Evolutionary conservation across 2,888 invertebrate genomes (phyloP).

Genomic region (Parnassius glacialis): DNA sequence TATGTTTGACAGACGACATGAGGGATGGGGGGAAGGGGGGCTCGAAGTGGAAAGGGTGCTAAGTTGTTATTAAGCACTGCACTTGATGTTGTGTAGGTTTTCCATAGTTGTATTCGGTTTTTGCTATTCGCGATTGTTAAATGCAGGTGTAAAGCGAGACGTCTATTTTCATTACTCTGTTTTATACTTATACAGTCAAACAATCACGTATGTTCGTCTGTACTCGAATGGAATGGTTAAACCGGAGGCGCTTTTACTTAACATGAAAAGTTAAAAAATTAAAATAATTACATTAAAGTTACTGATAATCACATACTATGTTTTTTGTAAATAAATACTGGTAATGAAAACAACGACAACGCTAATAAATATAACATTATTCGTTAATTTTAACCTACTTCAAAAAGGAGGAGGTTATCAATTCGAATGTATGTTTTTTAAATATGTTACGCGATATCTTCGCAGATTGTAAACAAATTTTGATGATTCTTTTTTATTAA

Average conservation of each 20-base stretch:
- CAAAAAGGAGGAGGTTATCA: no score
- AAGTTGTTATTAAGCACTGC: conserved; percentile 78
- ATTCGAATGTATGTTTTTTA: no score
- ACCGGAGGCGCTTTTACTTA: background rate
- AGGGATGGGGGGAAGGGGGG: conserved; percentile 35
- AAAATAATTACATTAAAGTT: no score
- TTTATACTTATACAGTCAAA: background rate
- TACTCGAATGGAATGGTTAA: conserved; percentile 5
- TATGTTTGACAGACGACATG: conserved; percentile 74
- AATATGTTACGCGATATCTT: no score
- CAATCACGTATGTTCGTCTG: conserved; percentile 1
- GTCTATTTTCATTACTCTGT: conserved; percentile 22
- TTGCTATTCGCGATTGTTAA: conserved; percentile 27
- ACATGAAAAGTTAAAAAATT: no score
- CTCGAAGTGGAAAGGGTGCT: conserved; percentile 47
- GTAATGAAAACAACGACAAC: no score
- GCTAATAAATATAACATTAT: no score
- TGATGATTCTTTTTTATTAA: no score
- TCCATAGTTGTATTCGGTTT: conserved; percentile 33
- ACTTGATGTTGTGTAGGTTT: conserved; percentile 58
- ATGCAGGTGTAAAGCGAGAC: conserved; percentile 23
- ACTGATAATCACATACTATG: no score
- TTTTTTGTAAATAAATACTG: no score
- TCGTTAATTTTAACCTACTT: no score
- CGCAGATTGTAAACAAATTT: no score